Evolutionary conservation across 2,797 vertebrate species (phyloP), one percentile per base, ranked within the genome.

Genomic region (Neosalanx taihuensis): DNA sequence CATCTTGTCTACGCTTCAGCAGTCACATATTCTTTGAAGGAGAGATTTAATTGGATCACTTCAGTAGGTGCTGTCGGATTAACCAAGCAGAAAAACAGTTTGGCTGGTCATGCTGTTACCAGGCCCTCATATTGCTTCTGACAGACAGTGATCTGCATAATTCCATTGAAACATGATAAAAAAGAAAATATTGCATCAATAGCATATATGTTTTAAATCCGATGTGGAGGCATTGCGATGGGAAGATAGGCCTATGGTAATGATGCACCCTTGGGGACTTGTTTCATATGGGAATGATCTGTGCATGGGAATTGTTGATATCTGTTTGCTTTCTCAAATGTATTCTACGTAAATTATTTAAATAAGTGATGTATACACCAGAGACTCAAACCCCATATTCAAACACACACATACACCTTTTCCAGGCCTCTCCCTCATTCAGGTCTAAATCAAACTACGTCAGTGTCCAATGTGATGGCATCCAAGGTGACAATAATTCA

Each of bases 21-120:
- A 89, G 84, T 88, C 87, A 85, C 84, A 89, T 81, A 87, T 89
- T 90, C 90, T 90, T 90, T 90, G 88, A 91, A 89, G 88, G 89
- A 83, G 88, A 89, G 87, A 89, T 90, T 92, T 93, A 93, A 92
- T 91, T 91, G 91, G 91, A 90, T 91, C 89, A 80, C 86, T 84
- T 89, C 89, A 86, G 88, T 92, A 92, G 89, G 90, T 91, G 87
- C 88, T 90, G 88, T 92, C 89, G 84, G 88, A 93, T 93, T 92
- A 92, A 90, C 89, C 90, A 88, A 89, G 90, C 87, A 90, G 86
- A 90, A 92, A 90, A 89, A 88, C 86, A 85, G 86, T 90, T 83
- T 89, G 86, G 87, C 85, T 86, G 89, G 89, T 89, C 90, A 91
- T 83, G 84, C 84, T 76, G 90, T 87, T 85, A 84, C 88, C 85